Base-by-base conservation (phyloP, 2,888 invertebrate genomes). In the Arge pagana region DNA sequence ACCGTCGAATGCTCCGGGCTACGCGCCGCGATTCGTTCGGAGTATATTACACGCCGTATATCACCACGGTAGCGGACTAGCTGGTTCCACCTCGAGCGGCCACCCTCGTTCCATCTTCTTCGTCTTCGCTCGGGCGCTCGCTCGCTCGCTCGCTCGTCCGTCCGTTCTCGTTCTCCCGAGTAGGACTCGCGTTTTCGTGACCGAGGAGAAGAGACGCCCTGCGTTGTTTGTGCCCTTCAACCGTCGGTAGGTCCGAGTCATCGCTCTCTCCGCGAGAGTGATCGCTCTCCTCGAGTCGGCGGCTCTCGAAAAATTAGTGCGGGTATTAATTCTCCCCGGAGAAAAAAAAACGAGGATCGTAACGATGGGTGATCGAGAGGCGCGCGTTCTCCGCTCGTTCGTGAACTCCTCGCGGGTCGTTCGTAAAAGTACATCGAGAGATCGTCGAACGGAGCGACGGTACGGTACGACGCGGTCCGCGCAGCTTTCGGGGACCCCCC, bases 401-500 rank as follows among this genome's bases (percentile, higher is more conserved):
- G n/a, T n/a, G n/a, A n/a, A n/a, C 15, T 43, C 28, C 10, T 10
- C 30, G 26, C 40, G 42, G 42, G 11, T 42, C 30, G 42, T 42
- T 42, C 31, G 31, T 42, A 42, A 18, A n/a, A 18, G 42, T 11
- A 30, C 28, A 42, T 21, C 21, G 42, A 31, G 30, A 42, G 42
- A 40, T 16, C 26, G 23, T 26, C n/a, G n/a, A n/a, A 26, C n/a
- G n/a, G 23, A 19, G 21, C 28, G 15, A 33, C 45, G 45, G 45
- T 45, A 33, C 16, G 45, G 23, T 19, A 19, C 30, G 19, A 42
- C 30, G 40, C 31, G 48, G 49, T 35, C 50, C 45, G 39, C 48
- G 53, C n/a, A n/a, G n/a, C n/a, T n/a, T n/a, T n/a, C n/a, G n/a
- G n/a, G 24, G 51, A 48, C 37, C 43, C 53, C 62, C 61, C 55